These are phyloP conservation scores for Drosophila sp. DNA, from an alignment of 1,140 invertebrate species.

Conservation along the genomic window DNA sequence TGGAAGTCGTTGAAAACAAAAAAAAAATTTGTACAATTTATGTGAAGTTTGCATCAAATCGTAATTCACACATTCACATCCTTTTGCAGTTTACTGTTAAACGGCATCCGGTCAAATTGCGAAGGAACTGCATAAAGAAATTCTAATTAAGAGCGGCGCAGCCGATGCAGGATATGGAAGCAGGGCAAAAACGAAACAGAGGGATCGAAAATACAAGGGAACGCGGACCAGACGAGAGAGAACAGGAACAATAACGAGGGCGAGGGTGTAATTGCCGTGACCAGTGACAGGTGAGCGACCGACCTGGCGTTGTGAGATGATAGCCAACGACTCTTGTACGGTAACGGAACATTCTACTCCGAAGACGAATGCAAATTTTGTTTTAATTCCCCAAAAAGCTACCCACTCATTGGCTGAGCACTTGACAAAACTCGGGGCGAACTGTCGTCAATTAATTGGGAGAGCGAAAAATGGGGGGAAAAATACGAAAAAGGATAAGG, in stretches of 20 bases:
- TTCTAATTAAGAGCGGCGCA: constrained; percentile 14
- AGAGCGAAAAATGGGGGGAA: neutral
- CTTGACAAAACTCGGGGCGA: constrained; percentile 11
- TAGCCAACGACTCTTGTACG: constrained; percentile 4
- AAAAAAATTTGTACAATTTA: constrained; percentile 11
- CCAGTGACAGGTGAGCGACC: constrained; percentile 35
- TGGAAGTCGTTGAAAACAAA: constrained; percentile 19
- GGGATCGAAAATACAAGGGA: neutral
- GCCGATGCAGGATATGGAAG: constrained; percentile 14
- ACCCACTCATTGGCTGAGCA: constrained; percentile 21
- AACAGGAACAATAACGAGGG: constrained; percentile 4
- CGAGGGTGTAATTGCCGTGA: constrained; percentile 45
- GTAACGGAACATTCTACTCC: constrained; percentile 7
- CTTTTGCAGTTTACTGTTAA: constrained; percentile 11
- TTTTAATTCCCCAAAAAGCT: constrained; percentile 30
- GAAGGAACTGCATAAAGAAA: constrained; percentile 16
- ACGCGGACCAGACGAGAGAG: constrained; percentile 9
- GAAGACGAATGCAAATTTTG: constrained; percentile 21
- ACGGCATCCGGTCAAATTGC: constrained; percentile 16
- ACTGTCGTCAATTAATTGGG: constrained; percentile 13
- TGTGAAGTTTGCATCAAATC: constrained; percentile 9
- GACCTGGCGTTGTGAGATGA: constrained; percentile 16
- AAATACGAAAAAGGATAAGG: constrained; percentile 9
- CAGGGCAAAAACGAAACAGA: constrained; percentile 5
- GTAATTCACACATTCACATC: constrained; percentile 16